Evolutionary conservation across 2,888 invertebrate species (phyloP).

Genomic region (Carterocephalus palaemon): DNA sequence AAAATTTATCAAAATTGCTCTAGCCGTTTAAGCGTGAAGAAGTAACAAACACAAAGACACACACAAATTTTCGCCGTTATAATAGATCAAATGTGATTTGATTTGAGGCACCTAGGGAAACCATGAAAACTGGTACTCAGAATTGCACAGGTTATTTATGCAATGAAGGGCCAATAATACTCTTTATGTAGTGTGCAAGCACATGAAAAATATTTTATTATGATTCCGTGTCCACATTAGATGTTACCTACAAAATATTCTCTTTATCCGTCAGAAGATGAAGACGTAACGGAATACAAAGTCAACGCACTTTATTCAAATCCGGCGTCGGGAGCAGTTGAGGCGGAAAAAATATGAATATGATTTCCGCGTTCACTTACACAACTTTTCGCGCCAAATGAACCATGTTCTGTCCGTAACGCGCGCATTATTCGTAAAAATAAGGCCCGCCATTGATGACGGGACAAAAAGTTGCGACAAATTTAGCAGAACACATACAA

Average conservation of each 20-base stretch:
- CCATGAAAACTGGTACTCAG: too few species aligned
- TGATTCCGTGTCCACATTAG: not conserved
- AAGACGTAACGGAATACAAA: constrained; percentile 28
- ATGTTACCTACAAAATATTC: too few species aligned
- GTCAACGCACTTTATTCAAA: constrained; percentile 64
- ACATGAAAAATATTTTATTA: constrained; percentile 1
- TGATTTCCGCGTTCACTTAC: constrained; percentile 70
- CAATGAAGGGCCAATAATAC: too few species aligned
- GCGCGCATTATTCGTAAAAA: constrained; percentile 72
- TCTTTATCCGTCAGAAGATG: constrained; percentile 1
- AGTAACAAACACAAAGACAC: too few species aligned
- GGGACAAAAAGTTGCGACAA: too few species aligned
- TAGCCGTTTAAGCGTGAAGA: too few species aligned
- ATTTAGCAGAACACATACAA: not conserved
- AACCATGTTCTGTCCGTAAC: constrained; percentile 75
- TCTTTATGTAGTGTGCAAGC: too few species aligned
- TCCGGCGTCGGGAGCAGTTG: constrained; percentile 64
- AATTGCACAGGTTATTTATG: too few species aligned
- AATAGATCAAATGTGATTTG: too few species aligned
- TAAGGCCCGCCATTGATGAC: constrained; percentile 33
- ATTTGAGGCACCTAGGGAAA: too few species aligned
- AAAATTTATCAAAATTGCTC: too few species aligned
- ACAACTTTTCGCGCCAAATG: constrained; percentile 73
- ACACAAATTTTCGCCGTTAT: too few species aligned
- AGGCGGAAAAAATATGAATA: constrained; percentile 77